Evolutionary conservation across 37 sponge, comb jelly and placozoan species (phyloP).

Genomic region (Eunapius fragilis): DNA sequence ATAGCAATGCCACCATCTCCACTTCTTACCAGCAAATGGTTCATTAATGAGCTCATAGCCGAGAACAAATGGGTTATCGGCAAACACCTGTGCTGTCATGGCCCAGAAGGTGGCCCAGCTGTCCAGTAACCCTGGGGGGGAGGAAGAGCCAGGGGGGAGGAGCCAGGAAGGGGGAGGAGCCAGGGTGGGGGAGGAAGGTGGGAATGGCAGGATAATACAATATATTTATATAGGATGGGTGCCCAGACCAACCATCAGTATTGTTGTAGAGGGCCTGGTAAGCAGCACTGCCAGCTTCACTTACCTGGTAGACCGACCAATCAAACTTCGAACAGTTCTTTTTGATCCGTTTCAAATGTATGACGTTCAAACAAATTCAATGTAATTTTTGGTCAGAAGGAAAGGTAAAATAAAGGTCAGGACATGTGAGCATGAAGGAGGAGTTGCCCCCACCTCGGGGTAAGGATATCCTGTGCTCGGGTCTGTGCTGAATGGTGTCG

Average conservation of each 20-base stretch:
- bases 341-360: neutral
- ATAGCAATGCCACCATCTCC: neutral
- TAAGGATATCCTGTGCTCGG: slow-evolving; percentile 65
- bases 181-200: too few species aligned
- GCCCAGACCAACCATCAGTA: slow-evolving; percentile 53
- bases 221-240: too few species aligned
- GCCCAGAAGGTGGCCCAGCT: slow-evolving; percentile 79
- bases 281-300: slow-evolving; percentile 62
- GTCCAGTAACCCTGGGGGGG: slow-evolving; percentile 54
- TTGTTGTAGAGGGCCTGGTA: slow-evolving; percentile 87
- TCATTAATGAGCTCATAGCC: slow-evolving; percentile 96
- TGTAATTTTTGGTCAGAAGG: neutral
- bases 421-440: neutral
- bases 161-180: too few species aligned
- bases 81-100: slow-evolving; percentile 76
- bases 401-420: neutral
- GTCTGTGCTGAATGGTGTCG: slow-evolving; percentile 49
- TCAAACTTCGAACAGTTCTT: slow-evolving; percentile 66
- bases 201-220: too few species aligned
- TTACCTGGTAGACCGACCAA: slow-evolving; percentile 73
- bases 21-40: slow-evolving; percentile 82
- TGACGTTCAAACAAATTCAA: too few species aligned
- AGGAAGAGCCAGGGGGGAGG: neutral
- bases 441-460: slow-evolving; percentile 35
- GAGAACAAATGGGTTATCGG: slow-evolving; percentile 55